Percentiles rank a stretch among this genome's conserved stretches.
Conservation (phyloP, 2,888 invertebrate genomes). For the Choristoneura rosaceana region DNA sequence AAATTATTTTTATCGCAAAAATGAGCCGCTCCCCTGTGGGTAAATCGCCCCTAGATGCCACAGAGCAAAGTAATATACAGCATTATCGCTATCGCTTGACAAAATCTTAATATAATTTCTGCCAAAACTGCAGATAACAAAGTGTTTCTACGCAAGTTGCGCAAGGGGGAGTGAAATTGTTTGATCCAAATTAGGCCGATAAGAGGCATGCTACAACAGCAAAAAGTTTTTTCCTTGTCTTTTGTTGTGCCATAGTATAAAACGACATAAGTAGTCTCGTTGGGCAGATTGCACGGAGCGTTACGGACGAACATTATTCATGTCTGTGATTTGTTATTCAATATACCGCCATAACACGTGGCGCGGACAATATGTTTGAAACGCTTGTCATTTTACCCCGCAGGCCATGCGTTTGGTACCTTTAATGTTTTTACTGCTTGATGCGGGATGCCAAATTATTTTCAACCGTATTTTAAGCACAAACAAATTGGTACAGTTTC, state of each 20-base stretch:
- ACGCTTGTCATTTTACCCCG: conserved; percentile 57
- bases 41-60: conserved; percentile 58
- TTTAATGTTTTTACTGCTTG: conserved; percentile 57
- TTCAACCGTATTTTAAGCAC: neutral
- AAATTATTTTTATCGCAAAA: conserved; percentile 77
- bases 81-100: conserved; percentile 77
- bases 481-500: neutral
- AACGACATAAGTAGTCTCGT: conserved; percentile 53
- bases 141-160: conserved; percentile 76
- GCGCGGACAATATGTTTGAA: conserved; percentile 52
- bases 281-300: conserved; percentile 48
- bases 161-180: conserved; percentile 75
- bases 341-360: conserved; percentile 51
- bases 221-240: conserved; percentile 73
- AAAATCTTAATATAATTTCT: conserved; percentile 83
- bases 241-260: conserved; percentile 53
- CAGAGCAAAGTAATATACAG: conserved; percentile 71
- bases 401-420: conserved; percentile 47
- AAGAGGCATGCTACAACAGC: conserved; percentile 70
- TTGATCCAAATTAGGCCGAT: conserved; percentile 81
- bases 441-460: conserved; percentile 41
- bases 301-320: conserved; percentile 50
- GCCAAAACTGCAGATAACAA: conserved; percentile 79
- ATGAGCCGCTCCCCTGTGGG: conserved; percentile 62
- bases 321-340: conserved; percentile 57